Conservation (phyloP, 2,113 vertebrate species). For the Sebastes schlegelii region DNA sequence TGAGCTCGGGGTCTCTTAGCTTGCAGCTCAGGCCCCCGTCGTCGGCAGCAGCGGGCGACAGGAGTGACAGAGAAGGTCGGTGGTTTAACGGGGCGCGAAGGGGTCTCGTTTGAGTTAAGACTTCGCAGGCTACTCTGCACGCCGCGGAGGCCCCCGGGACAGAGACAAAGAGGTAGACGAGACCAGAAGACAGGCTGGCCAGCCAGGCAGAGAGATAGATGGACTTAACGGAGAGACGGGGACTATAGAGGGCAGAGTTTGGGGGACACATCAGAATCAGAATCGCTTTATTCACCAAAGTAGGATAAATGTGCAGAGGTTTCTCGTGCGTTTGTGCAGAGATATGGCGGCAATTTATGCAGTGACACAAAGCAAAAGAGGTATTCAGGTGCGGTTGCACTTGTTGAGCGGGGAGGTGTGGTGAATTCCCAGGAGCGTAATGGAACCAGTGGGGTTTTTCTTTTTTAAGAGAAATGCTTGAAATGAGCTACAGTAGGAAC, state of each 20-base stretch:
- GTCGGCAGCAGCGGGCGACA: slow-evolving; percentile 60
- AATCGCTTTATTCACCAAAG: slow-evolving; percentile 61
- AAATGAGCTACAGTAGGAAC: slow-evolving; percentile 25
- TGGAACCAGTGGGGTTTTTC: not conserved
- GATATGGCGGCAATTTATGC: slow-evolving; percentile 28
- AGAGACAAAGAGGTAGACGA: slow-evolving; percentile 71
- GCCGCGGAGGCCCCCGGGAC: slow-evolving; percentile 66
- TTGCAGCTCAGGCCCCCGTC: slow-evolving; percentile 75
- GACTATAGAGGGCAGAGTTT: slow-evolving; percentile 63
- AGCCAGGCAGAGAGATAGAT: slow-evolving; percentile 72
- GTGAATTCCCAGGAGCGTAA: slow-evolving; percentile 29
- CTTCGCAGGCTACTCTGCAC: slow-evolving; percentile 66
- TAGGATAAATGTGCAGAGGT: slow-evolving; percentile 53
- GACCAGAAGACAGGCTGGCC: slow-evolving; percentile 65
- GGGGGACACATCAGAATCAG: slow-evolving; percentile 61
- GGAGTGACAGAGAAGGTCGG: slow-evolving; percentile 83
- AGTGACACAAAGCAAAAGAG: slow-evolving; percentile 34
- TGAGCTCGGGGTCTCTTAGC: slow-evolving; percentile 76
- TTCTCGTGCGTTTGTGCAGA: slow-evolving; percentile 14
- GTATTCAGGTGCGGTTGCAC: slow-evolving; percentile 37
- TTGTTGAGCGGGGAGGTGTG: slow-evolving; percentile 57
- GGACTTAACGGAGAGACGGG: slow-evolving; percentile 58
- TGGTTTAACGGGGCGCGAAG: slow-evolving; percentile 78
- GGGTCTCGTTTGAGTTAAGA: slow-evolving; percentile 78
- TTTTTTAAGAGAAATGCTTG: slow-evolving; percentile 22